Evolutionary conservation across 2,888 invertebrate species (phyloP).

Genomic region (Schrankia costaestrigalis): DNA sequence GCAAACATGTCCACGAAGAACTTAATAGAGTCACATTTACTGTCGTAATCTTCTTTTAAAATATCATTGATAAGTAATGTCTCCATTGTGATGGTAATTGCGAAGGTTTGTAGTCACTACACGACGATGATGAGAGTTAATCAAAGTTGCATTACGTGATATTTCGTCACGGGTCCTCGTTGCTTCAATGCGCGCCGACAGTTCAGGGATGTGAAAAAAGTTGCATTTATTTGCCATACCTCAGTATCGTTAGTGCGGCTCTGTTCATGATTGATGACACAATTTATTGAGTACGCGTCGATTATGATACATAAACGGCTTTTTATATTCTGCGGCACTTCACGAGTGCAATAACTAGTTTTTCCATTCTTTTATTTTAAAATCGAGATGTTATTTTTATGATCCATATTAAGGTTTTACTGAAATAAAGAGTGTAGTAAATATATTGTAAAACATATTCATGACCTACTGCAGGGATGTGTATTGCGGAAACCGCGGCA

Average conservation of each 20-base stretch:
- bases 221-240: conserved; percentile 42
- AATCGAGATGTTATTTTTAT: no score
- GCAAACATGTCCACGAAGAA: no score
- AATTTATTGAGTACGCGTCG: conserved; percentile 33
- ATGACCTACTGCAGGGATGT: no score
- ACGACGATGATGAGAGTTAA: conserved; percentile 47
- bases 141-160: conserved; percentile 74
- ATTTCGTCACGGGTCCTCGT: conserved; percentile 57
- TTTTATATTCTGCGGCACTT: conserved; percentile 1
- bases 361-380: no score
- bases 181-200: conserved; percentile 21
- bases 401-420: no score
- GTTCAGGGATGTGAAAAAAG: conserved; percentile 50
- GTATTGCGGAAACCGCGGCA: no score
- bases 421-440: no score
- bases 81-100: conserved; percentile 53
- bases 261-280: conserved; percentile 59
- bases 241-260: conserved; percentile 38
- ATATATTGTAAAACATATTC: no score
- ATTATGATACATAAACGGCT: conserved; percentile 8
- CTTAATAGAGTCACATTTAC: conserved; percentile 15
- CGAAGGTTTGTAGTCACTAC: conserved; percentile 44
- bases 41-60: conserved; percentile 23
- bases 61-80: conserved; percentile 53
- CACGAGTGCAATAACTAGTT: no score